Evolutionary conservation across 2,113 vertebrate genomes (phyloP).

Genomic region (Ifrita kowaldi): DNA sequence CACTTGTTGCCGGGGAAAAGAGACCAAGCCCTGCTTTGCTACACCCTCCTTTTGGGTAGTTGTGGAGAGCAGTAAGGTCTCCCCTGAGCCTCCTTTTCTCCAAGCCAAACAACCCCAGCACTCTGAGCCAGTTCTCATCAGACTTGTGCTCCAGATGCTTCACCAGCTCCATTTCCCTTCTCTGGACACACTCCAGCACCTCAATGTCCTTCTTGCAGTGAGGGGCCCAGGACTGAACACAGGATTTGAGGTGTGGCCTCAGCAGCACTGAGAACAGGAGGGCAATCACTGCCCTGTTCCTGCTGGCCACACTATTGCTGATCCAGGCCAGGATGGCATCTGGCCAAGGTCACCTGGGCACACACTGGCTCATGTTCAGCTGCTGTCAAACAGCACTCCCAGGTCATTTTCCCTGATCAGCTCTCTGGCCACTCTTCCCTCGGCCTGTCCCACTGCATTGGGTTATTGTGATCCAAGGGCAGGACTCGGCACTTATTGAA

Average conservation of each 20-base stretch:
- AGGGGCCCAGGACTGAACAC: background rate
- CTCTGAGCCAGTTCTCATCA: background rate
- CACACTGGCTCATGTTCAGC: background rate
- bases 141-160: background rate
- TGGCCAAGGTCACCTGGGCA: background rate
- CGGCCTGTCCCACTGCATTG: rapidly evolving
- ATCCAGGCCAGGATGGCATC: background rate
- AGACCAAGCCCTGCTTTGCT: background rate
- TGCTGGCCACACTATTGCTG: background rate
- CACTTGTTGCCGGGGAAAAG: background rate
- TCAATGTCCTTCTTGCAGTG: background rate
- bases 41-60: background rate
- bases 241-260: rapidly evolving
- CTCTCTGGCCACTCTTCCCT: background rate
- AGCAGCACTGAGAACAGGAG: rapidly evolving
- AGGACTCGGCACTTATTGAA: background rate
- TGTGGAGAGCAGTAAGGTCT: background rate
- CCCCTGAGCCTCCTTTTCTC: background rate
- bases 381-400: background rate
- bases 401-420: background rate
- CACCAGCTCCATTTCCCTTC: background rate
- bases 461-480: background rate
- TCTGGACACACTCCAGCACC: rapidly evolving
- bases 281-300: background rate
- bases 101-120: background rate